phyloP scores from a whole-genome alignment of 1,140 invertebrate genomes.

The Drosophila equinoxialis region DNA sequence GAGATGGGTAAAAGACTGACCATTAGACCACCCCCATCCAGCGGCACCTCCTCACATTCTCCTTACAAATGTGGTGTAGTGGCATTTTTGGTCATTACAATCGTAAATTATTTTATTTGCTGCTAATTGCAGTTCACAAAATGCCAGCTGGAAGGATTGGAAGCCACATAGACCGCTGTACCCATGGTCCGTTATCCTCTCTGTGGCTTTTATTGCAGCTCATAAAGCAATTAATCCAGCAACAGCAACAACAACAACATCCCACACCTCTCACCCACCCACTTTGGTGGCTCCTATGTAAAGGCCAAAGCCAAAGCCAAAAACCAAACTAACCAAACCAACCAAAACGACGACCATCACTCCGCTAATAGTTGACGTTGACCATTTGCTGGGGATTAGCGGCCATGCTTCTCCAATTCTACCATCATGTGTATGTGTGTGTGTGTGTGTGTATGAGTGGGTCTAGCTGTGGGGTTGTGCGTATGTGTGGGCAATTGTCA shows the following conservation, averaged over 20 bases:
- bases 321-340: conserved; percentile 50
- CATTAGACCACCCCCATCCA: background rate
- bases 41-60: background rate
- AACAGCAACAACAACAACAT: background rate
- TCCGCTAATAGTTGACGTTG: conserved; percentile 64
- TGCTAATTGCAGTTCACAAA: conserved; percentile 79
- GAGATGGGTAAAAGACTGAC: background rate
- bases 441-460: background rate
- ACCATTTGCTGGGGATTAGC: conserved; percentile 64
- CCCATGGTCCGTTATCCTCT: conserved; percentile 1
- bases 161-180: background rate
- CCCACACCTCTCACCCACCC: background rate
- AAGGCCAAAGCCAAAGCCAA: conserved; percentile 20
- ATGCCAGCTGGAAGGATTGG: conserved; percentile 39
- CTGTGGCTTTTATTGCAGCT: conserved; percentile 70
- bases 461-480: background rate
- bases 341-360: conserved; percentile 23
- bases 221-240: conserved; percentile 74
- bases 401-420: conserved; percentile 23
- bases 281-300: background rate
- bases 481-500: conserved; percentile 45
- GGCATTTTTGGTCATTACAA: conserved; percentile 65
- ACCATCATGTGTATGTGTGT: conserved; percentile 6
- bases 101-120: conserved; percentile 82
- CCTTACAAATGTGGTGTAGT: conserved; percentile 24